A percentile compares a stretch with the other conserved stretches of the same genome.
These are phyloP conservation scores for Saguinus midas DNA, from an alignment of 2,113 vertebrate species.

Conservation along the genomic window DNA sequence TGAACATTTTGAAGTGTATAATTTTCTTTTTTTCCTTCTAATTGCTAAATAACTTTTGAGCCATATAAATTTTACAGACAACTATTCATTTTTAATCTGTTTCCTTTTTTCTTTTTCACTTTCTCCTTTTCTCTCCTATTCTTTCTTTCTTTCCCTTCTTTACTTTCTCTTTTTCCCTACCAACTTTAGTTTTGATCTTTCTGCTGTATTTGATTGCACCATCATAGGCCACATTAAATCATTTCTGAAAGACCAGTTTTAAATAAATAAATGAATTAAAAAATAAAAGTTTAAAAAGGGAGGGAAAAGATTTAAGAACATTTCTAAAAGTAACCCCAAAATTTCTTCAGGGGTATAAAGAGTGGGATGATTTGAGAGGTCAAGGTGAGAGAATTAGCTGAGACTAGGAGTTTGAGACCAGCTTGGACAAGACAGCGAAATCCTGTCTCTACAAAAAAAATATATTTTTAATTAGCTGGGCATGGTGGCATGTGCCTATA, in stretches of 20 bases:
- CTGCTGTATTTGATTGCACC: not conserved
- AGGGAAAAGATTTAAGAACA: not conserved
- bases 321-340: conserved; percentile 55
- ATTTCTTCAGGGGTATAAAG: conserved; percentile 10
- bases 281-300: not conserved
- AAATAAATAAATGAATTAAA: not conserved
- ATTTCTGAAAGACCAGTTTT: not conserved
- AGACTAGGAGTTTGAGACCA: too few species aligned
- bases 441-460: too few species aligned
- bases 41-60: not conserved
- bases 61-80: not conserved
- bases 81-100: not conserved
- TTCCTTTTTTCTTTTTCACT: not conserved
- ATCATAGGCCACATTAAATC: not conserved
- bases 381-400: too few species aligned
- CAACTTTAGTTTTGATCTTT: not conserved
- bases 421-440: too few species aligned
- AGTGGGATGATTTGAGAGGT: not conserved
- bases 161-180: not conserved
- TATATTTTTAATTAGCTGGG: too few species aligned
- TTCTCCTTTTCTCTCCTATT: not conserved
- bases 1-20: not conserved
- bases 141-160: not conserved
- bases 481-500: too few species aligned
- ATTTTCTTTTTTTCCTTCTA: not conserved